A percentile compares a stretch with the other conserved stretches of the same genome.
Evolutionary conservation across 2,797 vertebrate species (phyloP).

Genomic region (Molossus alvarezi): DNA sequence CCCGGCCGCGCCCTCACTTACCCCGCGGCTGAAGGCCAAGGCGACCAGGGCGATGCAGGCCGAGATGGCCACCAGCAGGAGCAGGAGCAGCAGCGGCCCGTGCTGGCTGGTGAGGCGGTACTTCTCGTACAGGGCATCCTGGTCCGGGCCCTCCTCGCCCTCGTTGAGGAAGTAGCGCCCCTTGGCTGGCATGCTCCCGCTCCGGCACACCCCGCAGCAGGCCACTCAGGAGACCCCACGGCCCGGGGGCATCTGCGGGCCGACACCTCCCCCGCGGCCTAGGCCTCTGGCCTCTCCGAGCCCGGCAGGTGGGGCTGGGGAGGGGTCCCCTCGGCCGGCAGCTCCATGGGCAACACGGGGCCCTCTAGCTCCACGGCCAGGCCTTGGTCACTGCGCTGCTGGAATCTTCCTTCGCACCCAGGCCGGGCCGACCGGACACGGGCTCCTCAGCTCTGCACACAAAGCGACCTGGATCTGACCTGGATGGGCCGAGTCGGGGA

Average conservation of each 20-base stretch:
- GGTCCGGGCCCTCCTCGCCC: constrained; percentile 93
- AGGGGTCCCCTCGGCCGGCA: not conserved
- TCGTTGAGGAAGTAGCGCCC: constrained; percentile 97
- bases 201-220: not conserved
- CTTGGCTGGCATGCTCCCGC: constrained; percentile 95
- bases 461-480: not conserved
- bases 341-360: not conserved
- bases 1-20: constrained; percentile 89
- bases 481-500: accelerated
- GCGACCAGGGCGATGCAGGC: constrained; percentile 92
- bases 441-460: constrained; percentile 70
- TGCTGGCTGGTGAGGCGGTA: constrained; percentile 96
- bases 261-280: constrained; percentile 25
- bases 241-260: not conserved
- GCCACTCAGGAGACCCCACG: constrained; percentile 55
- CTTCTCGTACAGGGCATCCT: constrained; percentile 94
- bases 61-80: constrained; percentile 94
- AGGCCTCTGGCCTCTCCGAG: not conserved
- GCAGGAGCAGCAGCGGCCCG: constrained; percentile 94
- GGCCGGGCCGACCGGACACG: accelerated
- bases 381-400: accelerated
- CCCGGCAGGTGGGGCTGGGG: not conserved
- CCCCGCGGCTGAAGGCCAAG: constrained; percentile 91
- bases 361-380: accelerated
- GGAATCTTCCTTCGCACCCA: not conserved